phyloP scores from a whole-genome alignment of 2,797 vertebrate species.

The Halcyon badia region DNA sequence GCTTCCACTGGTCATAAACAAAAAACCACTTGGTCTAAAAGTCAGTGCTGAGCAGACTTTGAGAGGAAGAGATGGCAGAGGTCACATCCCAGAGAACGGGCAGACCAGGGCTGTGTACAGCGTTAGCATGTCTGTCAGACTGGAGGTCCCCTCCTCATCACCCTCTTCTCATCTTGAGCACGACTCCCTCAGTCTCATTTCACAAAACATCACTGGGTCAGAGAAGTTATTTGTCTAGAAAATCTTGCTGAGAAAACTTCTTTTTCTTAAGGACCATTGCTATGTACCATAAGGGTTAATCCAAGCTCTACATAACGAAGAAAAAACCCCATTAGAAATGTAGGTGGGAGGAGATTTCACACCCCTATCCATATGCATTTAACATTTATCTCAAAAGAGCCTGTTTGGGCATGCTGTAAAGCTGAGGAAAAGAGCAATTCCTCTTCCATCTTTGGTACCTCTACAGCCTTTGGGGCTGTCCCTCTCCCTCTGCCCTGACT shows the following conservation, averaged over 20 bases:
- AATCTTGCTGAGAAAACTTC: not conserved
- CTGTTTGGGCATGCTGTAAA: not conserved
- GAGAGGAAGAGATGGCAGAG: not conserved
- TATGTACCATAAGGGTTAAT: not conserved
- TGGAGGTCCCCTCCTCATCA: not conserved
- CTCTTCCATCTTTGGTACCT: not conserved
- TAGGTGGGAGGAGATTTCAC: not conserved
- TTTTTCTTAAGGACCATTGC: not conserved
- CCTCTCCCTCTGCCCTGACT: rapidly evolving
- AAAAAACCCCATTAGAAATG: not conserved
- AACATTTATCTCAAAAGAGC: not conserved
- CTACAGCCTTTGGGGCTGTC: not conserved
- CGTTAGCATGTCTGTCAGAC: rapidly evolving
- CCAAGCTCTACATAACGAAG: not conserved
- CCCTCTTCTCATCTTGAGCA: not conserved
- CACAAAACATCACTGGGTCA: not conserved
- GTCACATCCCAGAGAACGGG: not conserved
- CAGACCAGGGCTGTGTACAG: rapidly evolving
- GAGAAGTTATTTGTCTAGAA: not conserved
- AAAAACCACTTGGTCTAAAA: not conserved
- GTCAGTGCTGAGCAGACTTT: not conserved
- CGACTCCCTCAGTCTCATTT: not conserved
- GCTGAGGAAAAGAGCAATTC: not conserved
- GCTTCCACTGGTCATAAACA: not conserved
- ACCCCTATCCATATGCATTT: not conserved